Evolutionary conservation across 2,113 vertebrate genomes (phyloP).

Genomic region (Panthera tigris): DNA sequence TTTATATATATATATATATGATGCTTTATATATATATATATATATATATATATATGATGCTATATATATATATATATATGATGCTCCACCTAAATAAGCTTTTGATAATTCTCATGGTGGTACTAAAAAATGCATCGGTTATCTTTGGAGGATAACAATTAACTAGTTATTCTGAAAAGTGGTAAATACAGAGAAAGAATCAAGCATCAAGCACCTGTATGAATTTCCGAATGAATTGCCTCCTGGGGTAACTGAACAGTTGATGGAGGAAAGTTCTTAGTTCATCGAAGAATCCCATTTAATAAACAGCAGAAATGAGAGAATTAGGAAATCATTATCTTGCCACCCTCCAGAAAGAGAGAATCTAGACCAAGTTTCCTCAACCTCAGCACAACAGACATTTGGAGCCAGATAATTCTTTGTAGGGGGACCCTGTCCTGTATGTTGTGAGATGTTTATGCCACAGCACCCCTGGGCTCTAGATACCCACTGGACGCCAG

Average conservation of each 20-base stretch:
- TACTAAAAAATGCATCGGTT: neutral
- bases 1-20: too few relatives aligned
- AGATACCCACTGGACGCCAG: neutral
- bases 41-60: too few relatives aligned
- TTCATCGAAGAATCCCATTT: neutral
- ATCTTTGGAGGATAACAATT: neutral
- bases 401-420: neutral
- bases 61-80: too few relatives aligned
- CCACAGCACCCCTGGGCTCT: neutral
- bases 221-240: neutral
- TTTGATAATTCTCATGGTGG: neutral
- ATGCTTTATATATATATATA: too few relatives aligned
- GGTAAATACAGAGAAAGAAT: neutral
- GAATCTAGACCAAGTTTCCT: neutral
- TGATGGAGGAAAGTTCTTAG: neutral
- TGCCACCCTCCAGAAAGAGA: neutral
- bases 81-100: neutral
- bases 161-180: neutral
- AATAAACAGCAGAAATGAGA: neutral
- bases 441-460: neutral
- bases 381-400: neutral
- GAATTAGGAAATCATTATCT: neutral
- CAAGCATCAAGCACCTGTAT: neutral
- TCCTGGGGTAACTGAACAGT: neutral
- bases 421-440: neutral